Evolutionary conservation across 2,888 invertebrate genomes (phyloP), one percentile per base, ranked within the genome.

Genomic region (Ectemnius continuus): DNA sequence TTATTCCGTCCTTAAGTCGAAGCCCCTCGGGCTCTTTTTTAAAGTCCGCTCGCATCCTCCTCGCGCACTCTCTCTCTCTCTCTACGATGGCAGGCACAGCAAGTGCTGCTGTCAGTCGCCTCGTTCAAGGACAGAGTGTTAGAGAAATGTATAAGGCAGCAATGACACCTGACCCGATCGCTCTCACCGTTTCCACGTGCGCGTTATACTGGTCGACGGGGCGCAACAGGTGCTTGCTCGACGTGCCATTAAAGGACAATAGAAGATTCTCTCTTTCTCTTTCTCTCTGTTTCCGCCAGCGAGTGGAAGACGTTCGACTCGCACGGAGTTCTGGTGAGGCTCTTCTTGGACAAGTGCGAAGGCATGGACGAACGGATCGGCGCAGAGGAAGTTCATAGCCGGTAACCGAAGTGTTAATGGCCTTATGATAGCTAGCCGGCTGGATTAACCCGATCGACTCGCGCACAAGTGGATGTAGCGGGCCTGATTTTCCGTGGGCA

Each of bases 91-190:
- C 3, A 23, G n/a, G n/a, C n/a, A n/a, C n/a, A n/a, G 23, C 23
- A 23, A 23, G 23, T 23, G 23, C 23, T 23, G 23, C 23, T 23
- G 23, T 23, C 23, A 23, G 23, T 23, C 23, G 23, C 23, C 23
- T 11, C 36, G 2, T 2, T 36, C 36, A 11, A 36, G 36, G 36
- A 6, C 36, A 11, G 8, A 6, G 36, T 6, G 36, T 6, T 16
- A 52, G 52, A 52, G 14, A 16, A 52, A 11, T 52, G 5, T 52
- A 16, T 52, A 52, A 52, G 6, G 52, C 16, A 1, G n/a, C 4
- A 52, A 52, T 52, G 52, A 52, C 52, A 52, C 52, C 52, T 52
- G 52, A 52, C 52, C 52, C 52, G 8, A 52, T 52, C n/a, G 16
- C n/a, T 52, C 52, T 52, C 16, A 13, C n/a, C 6, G 8, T 52